phyloP scores from a whole-genome alignment of 2,113 vertebrate genomes.

The Callopanchax toddi region DNA sequence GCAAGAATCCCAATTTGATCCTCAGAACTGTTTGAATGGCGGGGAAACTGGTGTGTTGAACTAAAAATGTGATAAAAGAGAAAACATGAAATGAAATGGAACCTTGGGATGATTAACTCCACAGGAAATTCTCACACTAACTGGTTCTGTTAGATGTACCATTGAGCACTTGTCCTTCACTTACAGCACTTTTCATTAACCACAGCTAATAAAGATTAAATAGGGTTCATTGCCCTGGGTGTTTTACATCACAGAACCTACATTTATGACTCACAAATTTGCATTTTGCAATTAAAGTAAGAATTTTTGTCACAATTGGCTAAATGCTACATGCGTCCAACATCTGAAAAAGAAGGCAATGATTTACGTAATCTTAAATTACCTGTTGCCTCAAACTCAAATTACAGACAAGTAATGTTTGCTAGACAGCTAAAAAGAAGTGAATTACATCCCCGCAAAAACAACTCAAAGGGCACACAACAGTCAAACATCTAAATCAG shows the following conservation, averaged over 20 bases:
- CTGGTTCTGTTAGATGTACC: neutral
- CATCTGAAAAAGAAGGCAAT: neutral
- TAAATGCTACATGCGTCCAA: neutral
- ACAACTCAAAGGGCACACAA: too few relatives aligned
- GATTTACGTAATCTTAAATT: neutral
- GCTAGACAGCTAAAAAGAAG: too few relatives aligned
- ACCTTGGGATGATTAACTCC: constrained; percentile 7
- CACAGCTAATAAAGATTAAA: neutral
- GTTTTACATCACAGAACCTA: neutral
- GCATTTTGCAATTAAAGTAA: neutral
- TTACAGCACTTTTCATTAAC: neutral
- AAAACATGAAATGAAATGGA: constrained; percentile 17
- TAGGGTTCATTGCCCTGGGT: neutral
- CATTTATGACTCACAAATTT: neutral
- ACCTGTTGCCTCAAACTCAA: neutral
- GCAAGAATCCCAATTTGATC: neutral
- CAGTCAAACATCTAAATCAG: too few relatives aligned
- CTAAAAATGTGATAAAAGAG: constrained; percentile 12
- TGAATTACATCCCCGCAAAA: neutral
- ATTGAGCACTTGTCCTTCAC: neutral
- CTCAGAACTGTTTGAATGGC: constrained; percentile 1
- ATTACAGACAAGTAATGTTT: neutral
- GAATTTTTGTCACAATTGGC: neutral
- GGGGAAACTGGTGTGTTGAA: constrained; percentile 5
- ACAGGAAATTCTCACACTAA: neutral